These are phyloP conservation scores for Acinonyx jubatus DNA, from an alignment of 2,113 vertebrate species.

Conservation along the genomic window DNA sequence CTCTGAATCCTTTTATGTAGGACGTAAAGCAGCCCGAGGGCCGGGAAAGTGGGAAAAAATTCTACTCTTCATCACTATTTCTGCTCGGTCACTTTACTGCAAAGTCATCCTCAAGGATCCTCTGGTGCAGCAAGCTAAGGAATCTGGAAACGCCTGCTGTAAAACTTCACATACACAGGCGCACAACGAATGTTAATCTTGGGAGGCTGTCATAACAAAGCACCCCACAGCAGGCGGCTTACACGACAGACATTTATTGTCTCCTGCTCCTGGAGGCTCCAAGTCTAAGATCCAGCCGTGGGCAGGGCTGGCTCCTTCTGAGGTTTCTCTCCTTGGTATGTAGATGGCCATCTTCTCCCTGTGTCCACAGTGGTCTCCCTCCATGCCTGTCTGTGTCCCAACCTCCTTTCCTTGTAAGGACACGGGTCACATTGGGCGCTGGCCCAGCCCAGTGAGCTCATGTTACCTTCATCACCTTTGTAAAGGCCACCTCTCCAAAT, in stretches of 20 bases:
- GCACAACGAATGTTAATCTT: too few species aligned
- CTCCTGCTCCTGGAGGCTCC: not conserved
- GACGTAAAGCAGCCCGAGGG: not conserved
- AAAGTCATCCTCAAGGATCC: not conserved
- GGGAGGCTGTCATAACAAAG: too few species aligned
- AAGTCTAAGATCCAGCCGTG: not conserved
- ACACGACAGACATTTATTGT: not conserved
- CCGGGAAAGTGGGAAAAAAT: not conserved
- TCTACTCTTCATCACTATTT: accelerated
- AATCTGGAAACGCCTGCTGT: not conserved
- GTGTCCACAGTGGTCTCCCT: not conserved
- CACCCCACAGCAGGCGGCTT: accelerated
- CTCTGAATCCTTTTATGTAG: accelerated
- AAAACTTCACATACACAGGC: not conserved
- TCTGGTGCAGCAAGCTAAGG: too few species aligned
- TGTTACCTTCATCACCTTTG: not conserved
- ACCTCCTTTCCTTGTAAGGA: not conserved
- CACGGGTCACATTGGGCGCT: not conserved
- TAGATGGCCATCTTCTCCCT: not conserved
- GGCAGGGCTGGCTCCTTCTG: too few species aligned
- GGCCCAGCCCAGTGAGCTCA: not conserved
- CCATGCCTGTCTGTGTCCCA: not conserved
- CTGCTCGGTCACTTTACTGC: not conserved
- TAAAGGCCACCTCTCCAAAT: too few species aligned
- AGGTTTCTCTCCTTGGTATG: not conserved